A percentile compares a stretch with the other conserved stretches of the same genome.
Evolutionary conservation across 2,113 vertebrate species (phyloP).

Genomic region (Alligator sinensis): DNA sequence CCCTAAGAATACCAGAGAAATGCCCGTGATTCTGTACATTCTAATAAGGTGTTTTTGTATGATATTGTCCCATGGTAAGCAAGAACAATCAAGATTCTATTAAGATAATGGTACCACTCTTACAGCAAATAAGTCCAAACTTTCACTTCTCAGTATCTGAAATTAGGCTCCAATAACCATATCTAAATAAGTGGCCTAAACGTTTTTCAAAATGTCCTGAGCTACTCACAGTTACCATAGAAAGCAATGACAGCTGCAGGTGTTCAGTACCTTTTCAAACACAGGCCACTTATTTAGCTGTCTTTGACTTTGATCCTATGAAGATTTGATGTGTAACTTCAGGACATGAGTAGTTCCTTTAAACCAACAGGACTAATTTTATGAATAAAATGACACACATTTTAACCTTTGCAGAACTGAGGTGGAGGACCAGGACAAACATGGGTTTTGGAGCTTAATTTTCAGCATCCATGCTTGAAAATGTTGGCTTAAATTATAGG

Average conservation of each 20-base stretch:
- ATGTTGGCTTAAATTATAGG: neutral
- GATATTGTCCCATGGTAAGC: rapidly evolving
- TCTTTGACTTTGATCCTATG: neutral
- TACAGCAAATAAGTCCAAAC: neutral
- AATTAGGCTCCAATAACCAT: rapidly evolving
- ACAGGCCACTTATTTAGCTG: rapidly evolving
- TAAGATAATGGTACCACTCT: neutral
- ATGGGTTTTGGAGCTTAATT: too few relatives aligned
- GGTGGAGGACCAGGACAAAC: too few relatives aligned
- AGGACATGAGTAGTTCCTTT: neutral
- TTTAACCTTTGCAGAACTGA: neutral
- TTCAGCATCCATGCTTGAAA: too few relatives aligned
- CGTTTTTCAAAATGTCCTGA: neutral
- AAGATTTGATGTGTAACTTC: neutral
- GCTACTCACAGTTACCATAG: rapidly evolving
- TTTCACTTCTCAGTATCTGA: neutral
- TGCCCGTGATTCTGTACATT: neutral
- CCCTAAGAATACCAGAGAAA: rapidly evolving
- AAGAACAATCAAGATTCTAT: neutral
- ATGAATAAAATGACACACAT: neutral
- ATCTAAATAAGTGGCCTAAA: neutral
- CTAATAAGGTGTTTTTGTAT: rapidly evolving
- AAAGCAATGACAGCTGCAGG: neutral
- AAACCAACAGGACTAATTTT: neutral
- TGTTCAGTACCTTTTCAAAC: rapidly evolving